A percentile compares a stretch with the other conserved stretches of the same genome.
Conservation (phyloP, 1,140 invertebrate species). For the Drosophila sucinea region DNA sequence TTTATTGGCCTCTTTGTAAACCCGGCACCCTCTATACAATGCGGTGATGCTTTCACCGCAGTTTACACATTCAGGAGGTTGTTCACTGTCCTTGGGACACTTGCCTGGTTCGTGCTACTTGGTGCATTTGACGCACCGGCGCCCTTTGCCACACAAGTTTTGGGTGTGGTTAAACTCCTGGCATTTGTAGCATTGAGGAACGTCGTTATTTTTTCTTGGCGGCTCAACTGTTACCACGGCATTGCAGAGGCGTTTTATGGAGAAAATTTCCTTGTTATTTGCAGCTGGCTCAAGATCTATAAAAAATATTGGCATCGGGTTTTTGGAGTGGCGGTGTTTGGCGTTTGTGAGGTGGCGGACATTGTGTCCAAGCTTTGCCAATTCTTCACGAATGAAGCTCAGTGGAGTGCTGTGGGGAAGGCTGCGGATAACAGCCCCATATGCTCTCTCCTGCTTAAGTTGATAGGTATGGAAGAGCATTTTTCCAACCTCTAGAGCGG, state of each 20-base stretch:
- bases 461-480: not conserved
- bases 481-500: not conserved
- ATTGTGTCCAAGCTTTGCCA: conserved; percentile 2
- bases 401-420: not conserved
- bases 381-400: not conserved
- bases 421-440: not conserved
- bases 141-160: not conserved
- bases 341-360: not conserved
- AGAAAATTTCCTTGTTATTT: not conserved
- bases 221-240: not conserved
- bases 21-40: too few species aligned
- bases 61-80: not conserved
- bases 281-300: not conserved
- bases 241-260: not conserved
- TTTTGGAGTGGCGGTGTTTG: not conserved
- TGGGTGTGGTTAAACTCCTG: not conserved
- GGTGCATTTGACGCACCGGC: not conserved
- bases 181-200: not conserved
- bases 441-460: not conserved
- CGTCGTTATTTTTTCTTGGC: not conserved
- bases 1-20: not conserved
- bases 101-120: not conserved
- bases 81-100: not conserved
- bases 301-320: not conserved
- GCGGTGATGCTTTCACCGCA: not conserved